These are phyloP conservation scores for Axea sp. DNA, from an alignment of 2,888 invertebrate species.

Conservation along the genomic window DNA sequence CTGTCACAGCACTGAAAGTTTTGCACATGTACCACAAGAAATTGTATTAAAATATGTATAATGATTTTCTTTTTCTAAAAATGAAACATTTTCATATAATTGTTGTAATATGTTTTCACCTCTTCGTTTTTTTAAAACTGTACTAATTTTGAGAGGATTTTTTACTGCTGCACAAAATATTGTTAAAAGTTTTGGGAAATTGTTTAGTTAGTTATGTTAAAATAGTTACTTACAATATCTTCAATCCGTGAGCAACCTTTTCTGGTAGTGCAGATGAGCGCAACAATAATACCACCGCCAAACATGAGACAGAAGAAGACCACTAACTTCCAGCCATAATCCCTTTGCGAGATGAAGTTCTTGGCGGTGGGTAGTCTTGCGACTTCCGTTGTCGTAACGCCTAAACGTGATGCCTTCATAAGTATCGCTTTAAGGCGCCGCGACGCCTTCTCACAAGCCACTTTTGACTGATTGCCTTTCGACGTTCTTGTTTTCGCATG, in stretches of 20 bases:
- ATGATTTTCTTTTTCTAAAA: too few relatives aligned
- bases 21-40: too few relatives aligned
- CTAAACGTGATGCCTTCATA: constrained; percentile 75
- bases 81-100: too few relatives aligned
- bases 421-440: constrained; percentile 73
- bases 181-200: too few relatives aligned
- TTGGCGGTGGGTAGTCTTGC: constrained; percentile 73
- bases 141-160: too few relatives aligned
- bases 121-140: too few relatives aligned
- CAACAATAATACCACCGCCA: constrained; percentile 75
- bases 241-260: constrained; percentile 76
- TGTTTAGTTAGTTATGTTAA: too few relatives aligned
- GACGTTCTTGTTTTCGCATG: constrained; percentile 72
- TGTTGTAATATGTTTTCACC: too few relatives aligned
- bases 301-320: constrained; percentile 76
- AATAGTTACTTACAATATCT: constrained; percentile 78
- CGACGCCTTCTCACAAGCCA: constrained; percentile 77
- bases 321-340: constrained; percentile 77
- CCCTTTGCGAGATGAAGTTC: constrained; percentile 74
- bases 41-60: too few relatives aligned
- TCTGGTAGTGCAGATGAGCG: constrained; percentile 75
- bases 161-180: too few relatives aligned
- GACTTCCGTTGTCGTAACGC: constrained; percentile 72
- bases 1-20: too few relatives aligned
- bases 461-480: constrained; percentile 72